A percentile compares a stretch with the other conserved stretches of the same genome.
These are phyloP conservation scores for Caenorhabditis sinica DNA, from an alignment of 2,888 invertebrate genomes.

Conservation along the genomic window DNA sequence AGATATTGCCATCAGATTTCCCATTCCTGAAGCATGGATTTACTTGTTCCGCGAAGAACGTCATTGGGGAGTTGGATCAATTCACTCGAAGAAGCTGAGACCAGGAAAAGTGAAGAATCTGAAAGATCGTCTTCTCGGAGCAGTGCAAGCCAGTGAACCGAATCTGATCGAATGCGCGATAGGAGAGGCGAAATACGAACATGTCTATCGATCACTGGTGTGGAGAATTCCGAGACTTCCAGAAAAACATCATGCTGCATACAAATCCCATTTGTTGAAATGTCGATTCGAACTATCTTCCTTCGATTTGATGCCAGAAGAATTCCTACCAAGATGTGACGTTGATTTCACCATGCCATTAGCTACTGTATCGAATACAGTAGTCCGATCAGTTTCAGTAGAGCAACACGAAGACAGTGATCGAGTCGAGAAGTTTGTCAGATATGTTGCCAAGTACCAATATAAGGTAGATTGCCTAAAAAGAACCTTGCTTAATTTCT, in stretches of 20 bases:
- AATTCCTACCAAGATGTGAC: conserved; percentile 91
- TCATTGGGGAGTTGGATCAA: conserved; percentile 96
- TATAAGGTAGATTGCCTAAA: conserved; percentile 86
- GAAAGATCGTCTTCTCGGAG: conserved; percentile 86
- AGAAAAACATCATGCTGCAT: conserved; percentile 99
- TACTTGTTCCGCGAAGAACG: conserved; percentile 94
- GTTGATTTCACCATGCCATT: conserved; percentile 99
- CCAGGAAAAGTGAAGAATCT: conserved; percentile 86
- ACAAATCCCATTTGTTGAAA: conserved; percentile 95
- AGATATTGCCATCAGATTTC: conserved; percentile 94
- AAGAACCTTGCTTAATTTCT: neutral
- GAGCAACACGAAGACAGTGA: conserved; percentile 87
- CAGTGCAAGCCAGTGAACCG: conserved; percentile 93
- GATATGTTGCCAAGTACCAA: conserved; percentile 96
- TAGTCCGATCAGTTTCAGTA: conserved; percentile 90
- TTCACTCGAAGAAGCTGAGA: conserved; percentile 90
- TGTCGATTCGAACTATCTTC: conserved; percentile 93
- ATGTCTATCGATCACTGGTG: conserved; percentile 91
- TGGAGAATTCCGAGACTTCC: conserved; percentile 98
- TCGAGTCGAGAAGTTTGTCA: conserved; percentile 98
- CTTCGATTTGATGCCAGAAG: conserved; percentile 97
- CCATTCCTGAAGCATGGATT: conserved; percentile 99
- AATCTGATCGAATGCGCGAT: conserved; percentile 90
- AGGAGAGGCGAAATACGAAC: conserved; percentile 76
- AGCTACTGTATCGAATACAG: conserved; percentile 94